Base-by-base conservation (phyloP, 1,140 invertebrate species). In the Propsilocerus akamusi region DNA sequence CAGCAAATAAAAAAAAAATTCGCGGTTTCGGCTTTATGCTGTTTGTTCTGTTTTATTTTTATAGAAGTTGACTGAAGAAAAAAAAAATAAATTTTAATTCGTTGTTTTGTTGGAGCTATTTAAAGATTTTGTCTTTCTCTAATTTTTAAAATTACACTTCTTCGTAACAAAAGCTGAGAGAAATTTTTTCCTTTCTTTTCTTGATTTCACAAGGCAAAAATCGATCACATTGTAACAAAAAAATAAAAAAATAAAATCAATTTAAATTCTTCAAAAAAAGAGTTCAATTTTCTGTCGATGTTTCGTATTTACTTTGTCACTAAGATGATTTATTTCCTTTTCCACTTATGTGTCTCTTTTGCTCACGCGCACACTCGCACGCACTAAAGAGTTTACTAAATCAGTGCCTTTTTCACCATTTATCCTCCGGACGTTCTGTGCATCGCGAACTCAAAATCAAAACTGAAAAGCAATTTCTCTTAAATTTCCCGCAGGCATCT, bases 71-170 rank as follows among this genome's bases (percentile, higher is more conserved):
- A 41, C 34, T 41, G 34, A 20, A 41, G 34, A 41, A 41, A 17
- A 41, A 41, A 41, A 41, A 41, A 20, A 20, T 20, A 41, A 41
- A 41, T 41, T 41, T 41, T 41, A 41, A 20, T 41, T 41, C 34
- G 34, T 41, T 41, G 34, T 41, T 41, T 41, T 41, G 34, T 41
- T 41, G 34, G 17, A 11, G 12, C 34, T 41, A 41, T 41, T 41
- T 41, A 41, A 41, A 41, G 34, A 41, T 41, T 41, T 41, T 41
- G 34, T 41, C 34, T 41, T 41, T 41, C 34, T 20, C 34, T 41
- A 30, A 30, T n/a, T 12, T 12, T 30, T 30, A 4, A 30, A 30
- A 12, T 8, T n/a, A 30, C 28, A 12, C 14, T 30, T 10, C 6
- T 4, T 10, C 14, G 28, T 8, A 30, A 30, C 11, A 4, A 30